phyloP scores from a whole-genome alignment of 2,797 vertebrate species.

The Helarctos malayanus region DNA sequence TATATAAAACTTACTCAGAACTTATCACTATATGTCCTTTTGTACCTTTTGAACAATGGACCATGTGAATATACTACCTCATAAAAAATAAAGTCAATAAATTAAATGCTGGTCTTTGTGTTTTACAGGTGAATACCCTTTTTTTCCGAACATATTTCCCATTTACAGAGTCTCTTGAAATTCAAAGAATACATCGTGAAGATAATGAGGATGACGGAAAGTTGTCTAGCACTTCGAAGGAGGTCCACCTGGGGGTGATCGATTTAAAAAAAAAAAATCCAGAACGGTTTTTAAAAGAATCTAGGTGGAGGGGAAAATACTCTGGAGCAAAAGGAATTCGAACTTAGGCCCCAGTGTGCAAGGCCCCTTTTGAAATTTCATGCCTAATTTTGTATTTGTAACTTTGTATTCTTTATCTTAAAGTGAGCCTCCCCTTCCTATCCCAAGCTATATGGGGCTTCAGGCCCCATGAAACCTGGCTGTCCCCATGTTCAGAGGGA shows the following conservation, averaged over 20 bases:
- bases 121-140: neutral
- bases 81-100: neutral
- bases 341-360: neutral
- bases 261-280: neutral
- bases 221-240: neutral
- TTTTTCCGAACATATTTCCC: neutral
- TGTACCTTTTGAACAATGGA: neutral
- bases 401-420: constrained; percentile 21
- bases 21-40: neutral
- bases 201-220: neutral
- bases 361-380: neutral
- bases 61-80: neutral
- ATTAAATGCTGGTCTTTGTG: neutral
- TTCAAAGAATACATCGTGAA: neutral
- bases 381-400: neutral
- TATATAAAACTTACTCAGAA: neutral
- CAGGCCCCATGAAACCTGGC: neutral
- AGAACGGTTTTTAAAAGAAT: neutral
- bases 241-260: neutral
- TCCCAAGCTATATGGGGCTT: neutral
- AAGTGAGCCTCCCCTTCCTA: neutral
- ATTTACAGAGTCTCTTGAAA: constrained; percentile 39
- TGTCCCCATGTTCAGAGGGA: neutral
- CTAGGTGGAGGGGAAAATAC: neutral
- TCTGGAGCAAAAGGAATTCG: neutral